Evolutionary conservation across 2,888 invertebrate species (phyloP).

Genomic region (Meteorus colon): DNA sequence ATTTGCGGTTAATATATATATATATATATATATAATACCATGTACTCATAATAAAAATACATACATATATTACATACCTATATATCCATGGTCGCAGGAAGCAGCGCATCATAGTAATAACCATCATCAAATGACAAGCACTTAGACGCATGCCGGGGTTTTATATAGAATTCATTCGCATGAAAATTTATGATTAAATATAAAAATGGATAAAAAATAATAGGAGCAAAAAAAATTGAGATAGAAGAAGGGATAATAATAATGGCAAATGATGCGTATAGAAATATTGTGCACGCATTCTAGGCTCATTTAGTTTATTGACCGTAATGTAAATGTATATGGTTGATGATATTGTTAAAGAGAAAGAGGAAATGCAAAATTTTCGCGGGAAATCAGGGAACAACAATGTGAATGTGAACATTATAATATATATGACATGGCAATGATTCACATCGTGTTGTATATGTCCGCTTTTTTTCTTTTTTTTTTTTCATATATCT

Average conservation of each 20-base stretch:
- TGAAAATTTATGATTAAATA: constrained; percentile 26
- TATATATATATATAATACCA: background rate
- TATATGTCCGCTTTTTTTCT: background rate
- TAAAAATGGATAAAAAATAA: constrained; percentile 3
- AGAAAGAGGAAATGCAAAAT: constrained; percentile 26
- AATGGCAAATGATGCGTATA: background rate
- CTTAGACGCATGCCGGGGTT: constrained; percentile 57
- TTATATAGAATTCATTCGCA: constrained; percentile 1
- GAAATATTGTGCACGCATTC: background rate
- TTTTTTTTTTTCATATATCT: background rate
- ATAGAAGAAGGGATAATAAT: constrained; percentile 11
- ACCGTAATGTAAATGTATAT: constrained; percentile 24
- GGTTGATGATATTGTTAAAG: constrained; percentile 30
- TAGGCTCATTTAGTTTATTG: constrained; percentile 2
- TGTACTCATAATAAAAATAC: background rate
- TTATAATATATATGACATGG: background rate
- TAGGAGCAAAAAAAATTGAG: constrained; percentile 4
- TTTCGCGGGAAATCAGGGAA: constrained; percentile 26
- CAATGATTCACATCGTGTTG: constrained; percentile 20
- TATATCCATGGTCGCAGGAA: constrained; percentile 71
- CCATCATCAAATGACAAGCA: constrained; percentile 71
- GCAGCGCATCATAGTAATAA: constrained; percentile 72
- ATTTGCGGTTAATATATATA: background rate
- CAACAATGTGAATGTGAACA: constrained; percentile 20
- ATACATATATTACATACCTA: constrained; percentile 22